Evolutionary conservation across 2,797 vertebrate species (phyloP).

Genomic region (Erethizon dorsatum): DNA sequence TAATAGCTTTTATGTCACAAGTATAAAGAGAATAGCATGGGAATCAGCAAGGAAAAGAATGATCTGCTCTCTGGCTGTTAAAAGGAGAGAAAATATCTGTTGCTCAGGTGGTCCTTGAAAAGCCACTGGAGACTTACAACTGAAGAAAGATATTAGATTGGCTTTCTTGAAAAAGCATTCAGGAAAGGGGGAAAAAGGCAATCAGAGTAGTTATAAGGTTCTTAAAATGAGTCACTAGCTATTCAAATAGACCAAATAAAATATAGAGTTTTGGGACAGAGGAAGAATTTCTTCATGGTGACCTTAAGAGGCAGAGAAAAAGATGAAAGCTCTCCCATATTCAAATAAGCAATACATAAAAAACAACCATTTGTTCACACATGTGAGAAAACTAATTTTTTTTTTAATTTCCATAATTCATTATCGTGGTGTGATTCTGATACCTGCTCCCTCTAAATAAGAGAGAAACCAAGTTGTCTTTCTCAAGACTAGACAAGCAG

Average conservation of each 20-base stretch:
- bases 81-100: not conserved
- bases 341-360: not conserved
- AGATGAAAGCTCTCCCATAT: not conserved
- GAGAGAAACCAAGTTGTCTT: constrained; percentile 42
- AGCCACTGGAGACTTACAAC: not conserved
- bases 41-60: not conserved
- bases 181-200: not conserved
- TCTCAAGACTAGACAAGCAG: not conserved
- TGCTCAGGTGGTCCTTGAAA: not conserved
- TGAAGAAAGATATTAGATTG: constrained; percentile 10
- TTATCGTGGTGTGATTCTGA: not conserved
- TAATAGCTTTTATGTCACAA: not conserved
- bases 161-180: not conserved
- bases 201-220: not conserved
- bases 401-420: not conserved
- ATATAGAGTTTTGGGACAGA: not conserved
- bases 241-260: constrained; percentile 54
- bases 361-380: not conserved
- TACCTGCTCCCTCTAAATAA: not conserved
- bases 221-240: constrained; percentile 5
- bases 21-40: not conserved
- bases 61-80: not conserved
- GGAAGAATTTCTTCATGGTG: constrained; percentile 41
- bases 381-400: not conserved
- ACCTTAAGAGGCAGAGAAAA: not conserved